These are phyloP conservation scores for Cardinalis cardinalis DNA, from an alignment of 2,113 vertebrate species.

Conservation along the genomic window DNA sequence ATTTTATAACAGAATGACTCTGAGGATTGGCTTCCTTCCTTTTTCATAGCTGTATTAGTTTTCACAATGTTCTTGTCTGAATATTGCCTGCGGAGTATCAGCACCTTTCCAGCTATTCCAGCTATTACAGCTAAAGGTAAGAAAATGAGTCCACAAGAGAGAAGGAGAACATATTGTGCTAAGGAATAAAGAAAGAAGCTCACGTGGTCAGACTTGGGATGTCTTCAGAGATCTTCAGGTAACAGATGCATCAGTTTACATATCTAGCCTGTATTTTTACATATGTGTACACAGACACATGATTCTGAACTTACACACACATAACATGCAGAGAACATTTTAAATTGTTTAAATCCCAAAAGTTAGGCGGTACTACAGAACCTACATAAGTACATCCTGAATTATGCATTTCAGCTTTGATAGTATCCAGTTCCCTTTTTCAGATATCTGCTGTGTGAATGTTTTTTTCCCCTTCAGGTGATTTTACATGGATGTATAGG, in stretches of 20 bases:
- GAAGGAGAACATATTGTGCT: rapidly evolving
- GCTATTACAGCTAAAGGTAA: too few species aligned
- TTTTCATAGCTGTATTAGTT: neutral
- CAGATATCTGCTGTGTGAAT: neutral
- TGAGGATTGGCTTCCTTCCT: neutral
- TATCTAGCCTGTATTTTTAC: neutral
- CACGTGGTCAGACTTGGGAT: neutral
- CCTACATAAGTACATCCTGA: neutral
- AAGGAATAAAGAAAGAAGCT: neutral
- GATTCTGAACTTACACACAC: neutral
- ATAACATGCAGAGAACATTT: neutral
- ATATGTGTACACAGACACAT: neutral
- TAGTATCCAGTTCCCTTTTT: neutral
- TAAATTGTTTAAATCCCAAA: neutral
- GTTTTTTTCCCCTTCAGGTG: neutral
- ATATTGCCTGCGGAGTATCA: neutral
- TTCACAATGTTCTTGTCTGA: neutral
- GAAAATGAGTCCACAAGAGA: neutral
- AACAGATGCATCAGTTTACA: neutral
- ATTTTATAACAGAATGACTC: neutral
- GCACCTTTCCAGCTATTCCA: neutral
- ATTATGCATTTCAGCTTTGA: neutral
- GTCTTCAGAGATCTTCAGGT: neutral
- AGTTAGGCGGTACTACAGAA: neutral
- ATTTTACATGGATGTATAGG: neutral